Conservation (phyloP, 2,113 vertebrate species). For the Phalacrocorax carbo region DNA sequence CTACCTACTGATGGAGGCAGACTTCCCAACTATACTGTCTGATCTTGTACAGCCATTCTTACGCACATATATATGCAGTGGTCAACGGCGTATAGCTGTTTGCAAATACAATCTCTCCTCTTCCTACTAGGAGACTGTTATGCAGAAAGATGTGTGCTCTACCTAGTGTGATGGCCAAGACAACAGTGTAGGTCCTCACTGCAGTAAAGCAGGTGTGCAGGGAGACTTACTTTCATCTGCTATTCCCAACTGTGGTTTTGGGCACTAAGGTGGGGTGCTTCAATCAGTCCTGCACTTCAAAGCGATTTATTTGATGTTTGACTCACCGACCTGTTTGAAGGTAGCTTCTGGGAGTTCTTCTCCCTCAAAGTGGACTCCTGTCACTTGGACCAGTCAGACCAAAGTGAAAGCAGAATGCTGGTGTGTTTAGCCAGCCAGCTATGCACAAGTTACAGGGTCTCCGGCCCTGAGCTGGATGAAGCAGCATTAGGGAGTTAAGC, state of each 20-base stretch:
- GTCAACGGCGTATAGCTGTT: not conserved
- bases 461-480: not conserved
- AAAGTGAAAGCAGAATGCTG: not conserved
- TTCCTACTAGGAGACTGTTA: not conserved
- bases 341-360: not conserved
- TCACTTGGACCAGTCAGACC: not conserved
- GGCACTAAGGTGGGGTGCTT: not conserved
- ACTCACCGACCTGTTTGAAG: not conserved
- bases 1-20: not conserved
- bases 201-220: not conserved
- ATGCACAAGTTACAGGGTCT: not conserved
- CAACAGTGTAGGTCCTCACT: not conserved
- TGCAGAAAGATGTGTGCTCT: not conserved
- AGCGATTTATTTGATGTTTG: not conserved
- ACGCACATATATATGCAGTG: too few species aligned
- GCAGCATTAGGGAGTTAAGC: not conserved
- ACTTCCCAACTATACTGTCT: not conserved
- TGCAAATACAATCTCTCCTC: not conserved
- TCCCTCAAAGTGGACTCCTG: not conserved
- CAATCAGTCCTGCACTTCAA: not conserved
- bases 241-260: not conserved
- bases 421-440: not conserved
- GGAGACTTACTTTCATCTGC: not conserved
- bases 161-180: not conserved
- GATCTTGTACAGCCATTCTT: not conserved